These are phyloP conservation scores for Nannospalax galili DNA, from an alignment of 2,113 vertebrate genomes.

Conservation along the genomic window DNA sequence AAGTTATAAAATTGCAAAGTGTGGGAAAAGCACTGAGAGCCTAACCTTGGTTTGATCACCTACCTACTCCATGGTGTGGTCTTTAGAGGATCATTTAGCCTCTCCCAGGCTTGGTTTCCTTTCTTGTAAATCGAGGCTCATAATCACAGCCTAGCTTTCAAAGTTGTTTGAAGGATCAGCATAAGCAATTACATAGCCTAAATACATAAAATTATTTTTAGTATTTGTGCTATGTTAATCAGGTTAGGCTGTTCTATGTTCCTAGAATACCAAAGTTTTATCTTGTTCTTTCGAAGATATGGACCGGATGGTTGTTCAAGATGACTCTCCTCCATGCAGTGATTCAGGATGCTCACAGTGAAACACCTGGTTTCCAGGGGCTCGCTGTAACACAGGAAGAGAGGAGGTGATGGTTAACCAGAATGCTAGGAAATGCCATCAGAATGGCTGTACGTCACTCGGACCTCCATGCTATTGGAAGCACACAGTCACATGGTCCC, in stretches of 20 bases:
- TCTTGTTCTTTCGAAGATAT: background rate
- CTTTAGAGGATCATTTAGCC: slow-evolving; percentile 50
- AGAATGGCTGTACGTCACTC: background rate
- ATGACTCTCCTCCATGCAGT: background rate
- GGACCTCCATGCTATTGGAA: background rate
- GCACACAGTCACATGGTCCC: background rate
- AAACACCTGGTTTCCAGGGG: background rate
- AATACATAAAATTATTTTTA: background rate
- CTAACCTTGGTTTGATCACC: slow-evolving; percentile 64
- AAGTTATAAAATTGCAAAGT: slow-evolving; percentile 72
- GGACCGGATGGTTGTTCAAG: background rate
- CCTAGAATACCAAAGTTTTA: background rate
- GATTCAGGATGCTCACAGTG: background rate
- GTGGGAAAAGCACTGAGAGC: slow-evolving; percentile 42
- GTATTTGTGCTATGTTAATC: background rate
- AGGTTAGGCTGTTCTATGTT: background rate
- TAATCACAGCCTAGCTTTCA: background rate
- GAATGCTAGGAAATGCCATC: background rate
- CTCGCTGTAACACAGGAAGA: background rate
- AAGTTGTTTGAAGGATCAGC: background rate
- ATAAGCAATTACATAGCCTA: background rate
- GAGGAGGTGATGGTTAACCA: accelerated
- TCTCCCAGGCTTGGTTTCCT: slow-evolving; percentile 53
- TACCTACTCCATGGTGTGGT: slow-evolving; percentile 59
- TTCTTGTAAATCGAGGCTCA: slow-evolving; percentile 29